These are phyloP conservation scores for Agrypnia vestita DNA, from an alignment of 1,140 invertebrate species.

Conservation along the genomic window DNA sequence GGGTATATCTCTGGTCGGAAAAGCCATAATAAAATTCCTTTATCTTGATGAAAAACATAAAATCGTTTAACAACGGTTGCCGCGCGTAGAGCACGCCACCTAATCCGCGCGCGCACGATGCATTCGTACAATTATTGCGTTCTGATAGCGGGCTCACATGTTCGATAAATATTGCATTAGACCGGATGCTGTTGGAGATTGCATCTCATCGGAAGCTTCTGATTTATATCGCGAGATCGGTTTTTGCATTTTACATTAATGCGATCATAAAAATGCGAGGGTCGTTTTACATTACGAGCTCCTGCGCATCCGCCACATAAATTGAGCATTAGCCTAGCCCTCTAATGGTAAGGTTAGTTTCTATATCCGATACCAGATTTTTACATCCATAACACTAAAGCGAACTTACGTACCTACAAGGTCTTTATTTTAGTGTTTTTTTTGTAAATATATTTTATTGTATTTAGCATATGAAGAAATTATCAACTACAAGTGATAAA, in stretches of 20 bases:
- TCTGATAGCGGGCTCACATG: slow-evolving; percentile 9
- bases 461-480: too few relatives aligned
- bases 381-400: too few relatives aligned
- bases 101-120: not conserved
- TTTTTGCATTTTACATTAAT: slow-evolving; percentile 58
- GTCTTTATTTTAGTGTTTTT: too few relatives aligned
- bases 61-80: slow-evolving; percentile 20
- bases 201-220: slow-evolving; percentile 50
- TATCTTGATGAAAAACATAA: slow-evolving; percentile 29
- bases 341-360: slow-evolving; percentile 54
- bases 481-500: too few relatives aligned
- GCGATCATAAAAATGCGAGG: slow-evolving; percentile 58
- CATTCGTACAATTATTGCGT: not conserved
- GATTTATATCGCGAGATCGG: slow-evolving; percentile 44
- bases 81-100: not conserved
- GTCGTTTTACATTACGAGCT: slow-evolving; percentile 55
- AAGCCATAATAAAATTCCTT: slow-evolving; percentile 15
- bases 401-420: too few relatives aligned
- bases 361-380: slow-evolving; percentile 1
- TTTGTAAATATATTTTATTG: too few relatives aligned
- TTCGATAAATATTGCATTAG: slow-evolving; percentile 57
- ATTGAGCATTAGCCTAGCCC: slow-evolving; percentile 54
- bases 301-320: slow-evolving; percentile 50
- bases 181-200: slow-evolving; percentile 45
- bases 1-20: not conserved